Evolutionary conservation across 1,140 invertebrate species (phyloP).

Genomic region (Megalopta genalis): DNA sequence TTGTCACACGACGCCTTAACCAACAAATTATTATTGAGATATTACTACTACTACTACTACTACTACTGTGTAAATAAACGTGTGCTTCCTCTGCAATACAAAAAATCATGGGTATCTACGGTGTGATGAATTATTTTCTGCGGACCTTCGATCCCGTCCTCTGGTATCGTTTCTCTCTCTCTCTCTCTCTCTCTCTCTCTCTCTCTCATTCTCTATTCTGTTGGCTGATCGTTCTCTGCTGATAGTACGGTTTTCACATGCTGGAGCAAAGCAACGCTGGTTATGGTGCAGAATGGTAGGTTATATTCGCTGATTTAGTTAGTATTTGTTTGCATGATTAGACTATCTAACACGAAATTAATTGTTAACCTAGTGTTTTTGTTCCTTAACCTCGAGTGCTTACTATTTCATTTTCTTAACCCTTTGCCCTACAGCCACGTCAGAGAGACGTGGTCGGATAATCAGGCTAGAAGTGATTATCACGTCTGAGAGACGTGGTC

Average conservation of each 20-base stretch:
- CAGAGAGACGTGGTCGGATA: too few species aligned
- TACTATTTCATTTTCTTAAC: too few species aligned
- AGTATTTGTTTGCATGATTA: conserved; percentile 21
- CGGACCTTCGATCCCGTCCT: conserved; percentile 32
- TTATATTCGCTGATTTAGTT: conserved; percentile 10
- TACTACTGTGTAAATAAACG: conserved; percentile 76
- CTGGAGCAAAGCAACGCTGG: conserved; percentile 13
- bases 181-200: conserved; percentile 27
- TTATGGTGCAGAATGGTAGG: conserved; percentile 39
- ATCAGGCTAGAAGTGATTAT: too few species aligned
- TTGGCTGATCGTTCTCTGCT: conserved; percentile 34
- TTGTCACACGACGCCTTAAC: conserved; percentile 32
- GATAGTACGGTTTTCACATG: conserved; percentile 15
- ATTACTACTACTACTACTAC: too few species aligned
- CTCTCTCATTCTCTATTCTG: conserved; percentile 15
- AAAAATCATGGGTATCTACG: conserved; percentile 67
- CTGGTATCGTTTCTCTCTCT: not conserved
- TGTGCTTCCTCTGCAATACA: conserved; percentile 76
- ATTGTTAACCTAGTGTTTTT: not conserved
- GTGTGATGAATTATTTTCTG: conserved; percentile 66
- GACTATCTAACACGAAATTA: not conserved
- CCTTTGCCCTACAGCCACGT: too few species aligned
- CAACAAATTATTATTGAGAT: conserved; percentile 57
- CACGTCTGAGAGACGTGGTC: too few species aligned
- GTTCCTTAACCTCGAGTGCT: too few species aligned